Evolutionary conservation across 2,888 invertebrate species (phyloP).

Genomic region (Parnassius smintheus): DNA sequence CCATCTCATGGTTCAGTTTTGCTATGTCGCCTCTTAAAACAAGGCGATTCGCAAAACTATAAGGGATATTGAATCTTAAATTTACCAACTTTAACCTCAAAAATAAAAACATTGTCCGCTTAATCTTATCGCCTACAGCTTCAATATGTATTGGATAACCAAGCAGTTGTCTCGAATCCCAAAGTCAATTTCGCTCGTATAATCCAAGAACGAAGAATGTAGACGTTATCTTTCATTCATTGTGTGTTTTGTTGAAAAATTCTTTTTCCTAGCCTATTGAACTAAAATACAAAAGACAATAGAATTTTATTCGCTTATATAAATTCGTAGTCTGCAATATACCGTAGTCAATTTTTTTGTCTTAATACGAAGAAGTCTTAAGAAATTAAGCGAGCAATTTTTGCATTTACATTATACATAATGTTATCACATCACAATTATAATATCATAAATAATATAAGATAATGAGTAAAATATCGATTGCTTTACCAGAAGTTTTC

Average conservation of each 20-base stretch:
- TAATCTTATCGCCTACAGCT: not conserved
- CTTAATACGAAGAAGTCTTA: too few species aligned
- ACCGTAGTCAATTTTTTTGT: too few species aligned
- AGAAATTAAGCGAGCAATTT: too few species aligned
- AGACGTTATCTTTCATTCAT: constrained; percentile 13
- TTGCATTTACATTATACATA: too few species aligned
- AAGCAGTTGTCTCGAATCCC: constrained; percentile 66
- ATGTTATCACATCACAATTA: too few species aligned
- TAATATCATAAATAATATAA: too few species aligned
- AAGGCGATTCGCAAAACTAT: too few species aligned
- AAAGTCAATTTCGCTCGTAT: constrained; percentile 68
- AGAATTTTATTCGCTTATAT: not conserved
- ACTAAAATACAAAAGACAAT: not conserved
- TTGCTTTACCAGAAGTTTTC: too few species aligned
- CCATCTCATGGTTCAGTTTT: too few species aligned
- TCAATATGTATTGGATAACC: not conserved
- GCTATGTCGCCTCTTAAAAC: too few species aligned
- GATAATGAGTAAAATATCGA: too few species aligned
- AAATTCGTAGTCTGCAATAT: not conserved
- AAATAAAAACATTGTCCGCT: not conserved
- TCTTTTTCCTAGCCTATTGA: constrained; percentile 1
- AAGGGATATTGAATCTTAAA: too few species aligned
- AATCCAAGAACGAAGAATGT: constrained; percentile 42
- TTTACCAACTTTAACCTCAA: not conserved
- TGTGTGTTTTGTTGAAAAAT: constrained; percentile 15